These are phyloP conservation scores for Poecilobothrus nobilitatus DNA, from an alignment of 2,888 invertebrate genomes.

Conservation along the genomic window DNA sequence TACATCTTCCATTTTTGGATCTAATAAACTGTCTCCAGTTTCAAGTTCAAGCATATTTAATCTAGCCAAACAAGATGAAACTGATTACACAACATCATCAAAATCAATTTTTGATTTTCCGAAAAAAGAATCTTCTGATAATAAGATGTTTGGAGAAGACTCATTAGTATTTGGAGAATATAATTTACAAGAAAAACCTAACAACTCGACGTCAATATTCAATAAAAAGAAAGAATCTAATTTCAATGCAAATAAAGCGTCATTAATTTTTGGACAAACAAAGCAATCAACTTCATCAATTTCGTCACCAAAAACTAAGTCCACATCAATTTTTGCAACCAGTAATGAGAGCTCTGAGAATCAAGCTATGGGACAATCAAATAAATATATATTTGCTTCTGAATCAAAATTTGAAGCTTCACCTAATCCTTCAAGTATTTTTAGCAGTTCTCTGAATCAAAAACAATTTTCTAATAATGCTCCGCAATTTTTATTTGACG, in stretches of 20 bases:
- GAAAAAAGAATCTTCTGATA: conserved; percentile 15
- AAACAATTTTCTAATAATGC: too few species aligned
- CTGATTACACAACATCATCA: conserved; percentile 18
- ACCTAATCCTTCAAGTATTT: too few species aligned
- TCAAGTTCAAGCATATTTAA: not conserved
- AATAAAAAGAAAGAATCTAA: not conserved
- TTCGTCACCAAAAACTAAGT: too few species aligned
- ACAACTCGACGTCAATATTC: not conserved
- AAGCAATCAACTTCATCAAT: not conserved
- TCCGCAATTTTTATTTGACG: too few species aligned
- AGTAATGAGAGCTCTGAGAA: too few species aligned
- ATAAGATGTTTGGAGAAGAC: not conserved
- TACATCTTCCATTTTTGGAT: not conserved
- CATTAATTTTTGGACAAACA: too few species aligned
- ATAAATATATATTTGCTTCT: too few species aligned
- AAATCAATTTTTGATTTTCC: conserved; percentile 24
- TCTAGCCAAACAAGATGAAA: conserved; percentile 13
- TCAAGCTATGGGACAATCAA: too few species aligned
- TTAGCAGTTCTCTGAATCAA: too few species aligned
- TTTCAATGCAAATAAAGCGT: too few species aligned
- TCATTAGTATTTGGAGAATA: not conserved
- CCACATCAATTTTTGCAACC: too few species aligned
- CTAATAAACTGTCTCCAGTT: not conserved
- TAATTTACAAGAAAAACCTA: not conserved
- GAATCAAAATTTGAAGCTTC: too few species aligned